Base-by-base conservation (phyloP, 2,113 vertebrate species). In the Okapia johnstoni region DNA sequence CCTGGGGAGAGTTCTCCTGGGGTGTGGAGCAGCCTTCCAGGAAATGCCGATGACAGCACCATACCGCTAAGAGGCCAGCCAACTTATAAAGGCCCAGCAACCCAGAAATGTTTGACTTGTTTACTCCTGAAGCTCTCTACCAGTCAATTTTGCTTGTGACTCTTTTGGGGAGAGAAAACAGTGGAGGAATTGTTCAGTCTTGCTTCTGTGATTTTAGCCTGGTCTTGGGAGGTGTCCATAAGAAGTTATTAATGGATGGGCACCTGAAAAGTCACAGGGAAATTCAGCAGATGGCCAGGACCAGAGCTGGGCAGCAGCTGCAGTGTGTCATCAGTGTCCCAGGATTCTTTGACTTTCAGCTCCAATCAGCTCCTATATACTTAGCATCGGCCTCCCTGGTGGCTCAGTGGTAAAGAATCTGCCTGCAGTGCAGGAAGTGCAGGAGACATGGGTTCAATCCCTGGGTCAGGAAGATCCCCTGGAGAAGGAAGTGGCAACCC, bases 21-120 rank as follows among this genome's bases (percentile, higher is more conserved):
- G 46, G 26, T 7, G 25, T 13, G 55, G 66, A 5, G 54, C 21
- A 79, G 61, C 43, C 70, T 77, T 48, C 36, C 9, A 55, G 61
- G 48, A 96, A 43, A 36, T 11, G 52, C 17, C 13, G 6, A 7
- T 3, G 9, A 83, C 46, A 33, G 60, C 63, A 15, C 40, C 52
- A 7, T 3, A 3, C 12, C 0, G 7, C 87, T 15, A 1, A 2
- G 50, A 63, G 10, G 50, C 26, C 11, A 0, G 28, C 52, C n/a
- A 16, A 2, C 28, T 55, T 52, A 6, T 2, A 14, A 40, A 89
- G 48, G 8, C 54, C 25, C 13, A 11, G 57, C 55, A 25, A 36
- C 19, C 60, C 13, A 6, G 60, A 55, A 79, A 33, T 16, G 1
- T n/a, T 7, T 0, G 23, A 4, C 40, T 81, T 58, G 28, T 55